Evolutionary conservation across 2,797 vertebrate species (phyloP), one percentile per base, ranked within the genome.

Genomic region (Melanotaenia parkinsoni): DNA sequence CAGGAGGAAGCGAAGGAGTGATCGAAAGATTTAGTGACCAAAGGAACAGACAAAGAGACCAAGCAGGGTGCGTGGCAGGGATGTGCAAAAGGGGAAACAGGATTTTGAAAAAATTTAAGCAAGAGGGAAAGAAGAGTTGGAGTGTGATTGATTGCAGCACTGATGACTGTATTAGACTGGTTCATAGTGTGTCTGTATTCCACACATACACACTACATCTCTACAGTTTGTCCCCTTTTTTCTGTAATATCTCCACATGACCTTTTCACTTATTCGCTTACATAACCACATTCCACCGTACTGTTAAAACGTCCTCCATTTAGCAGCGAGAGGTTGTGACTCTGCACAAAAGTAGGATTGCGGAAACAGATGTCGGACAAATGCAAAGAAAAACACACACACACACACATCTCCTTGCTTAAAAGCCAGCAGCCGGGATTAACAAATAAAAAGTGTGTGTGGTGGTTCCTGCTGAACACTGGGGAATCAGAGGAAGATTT

Each of bases 361-460:
- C 35, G 66, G 56, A 68, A 72, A 71, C 77, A 80, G 81, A 84
- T 88, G 85, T 82, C 32, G 35, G 63, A 65, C 62, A 58, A 33
- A 40, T 18, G 54, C 14, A 38, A 58, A 67, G 16, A 65, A 59
- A 37, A 22, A 61, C 14, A 47, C 9, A 66, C 11, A 24, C 32
- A 43, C 8, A 65, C 16, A 26, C 30, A 37, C 51, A 38, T 38
- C 61, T 2, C 4, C 14, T 37, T 7, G 35, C 45, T 62, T 32
- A 58, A 11, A 38, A 59, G 54, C 20, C 35, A 6, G 9, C 8
- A 4, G 40, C 4, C 14, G 26, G 68, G 77, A 86, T 86, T 81
- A 76, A 73, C 60, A 28, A 61, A 58, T 66, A 45, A 58, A 26
- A 8, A 54, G 58, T 1, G 20, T 62, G 68, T 63, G 24, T 56